These are phyloP conservation scores for Echinops telfairi DNA, from an alignment of 2,113 vertebrate species.

Conservation along the genomic window DNA sequence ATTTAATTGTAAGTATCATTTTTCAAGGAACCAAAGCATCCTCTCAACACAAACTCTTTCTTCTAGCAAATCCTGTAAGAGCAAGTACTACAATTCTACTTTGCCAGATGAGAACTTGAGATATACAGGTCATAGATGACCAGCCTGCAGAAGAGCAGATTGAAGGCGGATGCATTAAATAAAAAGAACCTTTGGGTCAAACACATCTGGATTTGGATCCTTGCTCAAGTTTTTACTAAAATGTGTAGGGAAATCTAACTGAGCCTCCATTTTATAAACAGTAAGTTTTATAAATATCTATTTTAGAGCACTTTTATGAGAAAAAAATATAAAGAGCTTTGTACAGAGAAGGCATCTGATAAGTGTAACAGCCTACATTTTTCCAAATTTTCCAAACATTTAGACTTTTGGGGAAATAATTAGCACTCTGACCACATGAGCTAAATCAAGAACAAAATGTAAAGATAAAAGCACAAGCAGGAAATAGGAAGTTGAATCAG, in stretches of 20 bases:
- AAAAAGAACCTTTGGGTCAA: neutral
- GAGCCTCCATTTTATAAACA: neutral
- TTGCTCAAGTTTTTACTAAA: neutral
- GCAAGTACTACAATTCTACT: neutral
- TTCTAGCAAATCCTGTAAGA: conserved; percentile 21
- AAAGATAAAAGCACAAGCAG: conserved; percentile 55
- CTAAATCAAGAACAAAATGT: conserved; percentile 29
- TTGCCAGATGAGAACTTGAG: neutral
- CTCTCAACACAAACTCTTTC: neutral
- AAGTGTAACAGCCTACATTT: conserved; percentile 30
- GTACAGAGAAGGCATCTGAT: neutral
- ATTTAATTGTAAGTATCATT: conserved; percentile 7
- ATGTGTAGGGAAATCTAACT: neutral
- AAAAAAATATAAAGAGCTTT: conserved; percentile 36
- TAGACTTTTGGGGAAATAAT: conserved; percentile 40
- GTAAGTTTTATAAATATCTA: conserved; percentile 1
- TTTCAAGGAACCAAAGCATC: conserved; percentile 16
- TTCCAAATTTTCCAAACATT: conserved; percentile 38
- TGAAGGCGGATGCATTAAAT: neutral
- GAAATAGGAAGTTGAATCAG: conserved; percentile 35
- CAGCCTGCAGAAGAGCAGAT: neutral
- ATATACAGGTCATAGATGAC: neutral
- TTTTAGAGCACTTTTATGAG: neutral
- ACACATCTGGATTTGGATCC: neutral
- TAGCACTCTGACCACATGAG: neutral